Evolutionary conservation across 2,888 invertebrate species (phyloP).

Genomic region (Diaphora mendica): DNA sequence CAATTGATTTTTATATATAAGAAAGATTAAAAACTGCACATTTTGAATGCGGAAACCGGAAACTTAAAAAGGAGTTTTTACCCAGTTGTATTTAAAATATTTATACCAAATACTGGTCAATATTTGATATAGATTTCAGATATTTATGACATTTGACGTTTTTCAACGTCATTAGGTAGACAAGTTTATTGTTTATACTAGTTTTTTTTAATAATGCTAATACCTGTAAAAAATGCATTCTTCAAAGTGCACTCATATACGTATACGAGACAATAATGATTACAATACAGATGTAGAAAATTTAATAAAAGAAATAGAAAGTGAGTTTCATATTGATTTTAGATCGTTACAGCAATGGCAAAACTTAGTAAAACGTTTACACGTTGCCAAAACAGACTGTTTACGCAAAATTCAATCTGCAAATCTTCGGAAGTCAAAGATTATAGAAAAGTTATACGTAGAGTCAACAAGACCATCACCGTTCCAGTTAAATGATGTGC

Average conservation of each 20-base stretch:
- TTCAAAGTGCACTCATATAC: constrained; percentile 62
- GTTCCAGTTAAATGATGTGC: constrained; percentile 66
- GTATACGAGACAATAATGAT: constrained; percentile 60
- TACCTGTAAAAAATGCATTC: constrained; percentile 26
- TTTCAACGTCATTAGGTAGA: background rate
- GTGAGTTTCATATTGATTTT: constrained; percentile 65
- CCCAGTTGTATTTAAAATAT: background rate
- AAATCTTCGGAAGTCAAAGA: constrained; percentile 61
- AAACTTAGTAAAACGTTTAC: constrained; percentile 62
- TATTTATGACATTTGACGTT: background rate
- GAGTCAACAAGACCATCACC: constrained; percentile 68
- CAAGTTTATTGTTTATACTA: background rate
- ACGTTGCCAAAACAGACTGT: constrained; percentile 57
- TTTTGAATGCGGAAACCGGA: too few species aligned
- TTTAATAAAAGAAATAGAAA: constrained; percentile 67
- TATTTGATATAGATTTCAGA: background rate
- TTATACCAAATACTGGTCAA: background rate
- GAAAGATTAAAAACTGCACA: too few species aligned
- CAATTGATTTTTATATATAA: too few species aligned
- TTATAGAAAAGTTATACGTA: constrained; percentile 69
- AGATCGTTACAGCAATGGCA: constrained; percentile 70
- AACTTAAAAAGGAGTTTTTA: too few species aligned
- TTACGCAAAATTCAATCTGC: constrained; percentile 64
- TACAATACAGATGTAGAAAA: constrained; percentile 61
- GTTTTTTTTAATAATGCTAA: background rate